Conservation (phyloP, 2,797 vertebrate genomes). For the Mormyrops boulengeri region DNA sequence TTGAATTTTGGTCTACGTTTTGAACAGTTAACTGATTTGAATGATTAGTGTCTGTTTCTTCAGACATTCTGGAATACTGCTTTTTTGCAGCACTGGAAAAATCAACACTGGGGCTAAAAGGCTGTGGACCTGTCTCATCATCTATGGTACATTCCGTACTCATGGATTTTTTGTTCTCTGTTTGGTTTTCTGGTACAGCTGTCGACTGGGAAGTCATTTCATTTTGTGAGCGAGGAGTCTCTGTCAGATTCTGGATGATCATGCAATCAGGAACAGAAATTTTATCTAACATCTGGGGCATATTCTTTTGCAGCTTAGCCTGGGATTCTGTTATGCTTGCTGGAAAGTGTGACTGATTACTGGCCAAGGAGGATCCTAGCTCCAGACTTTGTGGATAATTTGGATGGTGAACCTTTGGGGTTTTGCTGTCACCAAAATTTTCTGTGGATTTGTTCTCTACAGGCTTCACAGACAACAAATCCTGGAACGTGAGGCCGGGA, state of each 20-base stretch:
- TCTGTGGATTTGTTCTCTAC: constrained; percentile 29
- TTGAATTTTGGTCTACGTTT: background rate
- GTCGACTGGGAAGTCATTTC: background rate
- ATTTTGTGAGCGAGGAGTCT: background rate
- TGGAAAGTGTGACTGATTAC: constrained; percentile 36
- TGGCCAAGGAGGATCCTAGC: constrained; percentile 22
- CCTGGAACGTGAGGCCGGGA: constrained; percentile 27
- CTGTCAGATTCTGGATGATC: constrained; percentile 32
- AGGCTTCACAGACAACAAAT: background rate
- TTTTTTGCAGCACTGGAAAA: constrained; percentile 1
- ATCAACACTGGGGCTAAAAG: background rate
- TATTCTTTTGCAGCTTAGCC: constrained; percentile 41
- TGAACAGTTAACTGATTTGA: background rate
- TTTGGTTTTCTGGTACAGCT: background rate
- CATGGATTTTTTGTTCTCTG: background rate
- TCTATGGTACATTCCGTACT: background rate
- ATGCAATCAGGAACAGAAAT: constrained; percentile 60
- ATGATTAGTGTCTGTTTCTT: background rate
- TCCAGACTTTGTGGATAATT: constrained; percentile 33
- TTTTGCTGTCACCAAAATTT: constrained; percentile 16
- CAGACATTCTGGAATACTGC: background rate
- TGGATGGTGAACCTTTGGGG: constrained; percentile 32
- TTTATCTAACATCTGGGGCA: constrained; percentile 57
- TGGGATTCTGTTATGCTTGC: constrained; percentile 7
- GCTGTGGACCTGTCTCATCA: background rate